A percentile compares a stretch with the other conserved stretches of the same genome.
phyloP scores from a whole-genome alignment of 2,113 vertebrate species.

The Prochilodus magdalenae region DNA sequence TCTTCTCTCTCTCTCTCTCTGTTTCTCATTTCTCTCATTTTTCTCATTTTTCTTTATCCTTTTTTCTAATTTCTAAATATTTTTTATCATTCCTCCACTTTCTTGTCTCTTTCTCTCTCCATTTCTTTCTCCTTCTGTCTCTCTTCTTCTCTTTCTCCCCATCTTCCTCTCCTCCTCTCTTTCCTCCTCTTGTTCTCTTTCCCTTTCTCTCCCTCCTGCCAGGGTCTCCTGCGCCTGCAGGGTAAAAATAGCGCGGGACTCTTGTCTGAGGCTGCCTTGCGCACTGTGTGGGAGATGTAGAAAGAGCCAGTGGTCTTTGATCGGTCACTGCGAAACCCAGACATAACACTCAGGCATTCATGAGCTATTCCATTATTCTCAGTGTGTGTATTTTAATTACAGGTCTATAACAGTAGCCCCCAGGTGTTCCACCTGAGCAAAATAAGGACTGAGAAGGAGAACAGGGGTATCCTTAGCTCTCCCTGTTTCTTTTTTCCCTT shows the following conservation, averaged over 20 bases:
- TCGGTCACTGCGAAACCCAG: background rate
- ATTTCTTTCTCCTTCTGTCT: background rate
- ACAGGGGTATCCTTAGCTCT: slow-evolving; percentile 52
- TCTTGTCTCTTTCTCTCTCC: background rate
- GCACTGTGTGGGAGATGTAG: slow-evolving; percentile 2
- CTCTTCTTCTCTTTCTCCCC: background rate
- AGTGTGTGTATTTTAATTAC: background rate
- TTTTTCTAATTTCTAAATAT: background rate
- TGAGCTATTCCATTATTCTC: background rate
- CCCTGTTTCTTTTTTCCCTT: slow-evolving; percentile 26
- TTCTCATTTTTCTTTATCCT: background rate
- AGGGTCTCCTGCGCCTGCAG: slow-evolving; percentile 24
- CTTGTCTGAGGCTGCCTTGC: slow-evolving; percentile 57
- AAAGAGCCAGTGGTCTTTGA: background rate
- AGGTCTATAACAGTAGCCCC: background rate
- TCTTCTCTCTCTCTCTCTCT: background rate
- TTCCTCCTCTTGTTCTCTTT: background rate
- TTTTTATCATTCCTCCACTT: too few relatives aligned
- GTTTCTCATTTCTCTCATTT: background rate
- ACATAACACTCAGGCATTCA: background rate
- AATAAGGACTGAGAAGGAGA: background rate
- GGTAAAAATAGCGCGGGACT: slow-evolving; percentile 67
- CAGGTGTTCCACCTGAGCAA: background rate
- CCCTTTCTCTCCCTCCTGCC: slow-evolving; percentile 14
- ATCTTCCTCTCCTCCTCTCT: background rate